Base-by-base conservation (phyloP, 1,140 invertebrate genomes). In the Sesamia nonagrioides region DNA sequence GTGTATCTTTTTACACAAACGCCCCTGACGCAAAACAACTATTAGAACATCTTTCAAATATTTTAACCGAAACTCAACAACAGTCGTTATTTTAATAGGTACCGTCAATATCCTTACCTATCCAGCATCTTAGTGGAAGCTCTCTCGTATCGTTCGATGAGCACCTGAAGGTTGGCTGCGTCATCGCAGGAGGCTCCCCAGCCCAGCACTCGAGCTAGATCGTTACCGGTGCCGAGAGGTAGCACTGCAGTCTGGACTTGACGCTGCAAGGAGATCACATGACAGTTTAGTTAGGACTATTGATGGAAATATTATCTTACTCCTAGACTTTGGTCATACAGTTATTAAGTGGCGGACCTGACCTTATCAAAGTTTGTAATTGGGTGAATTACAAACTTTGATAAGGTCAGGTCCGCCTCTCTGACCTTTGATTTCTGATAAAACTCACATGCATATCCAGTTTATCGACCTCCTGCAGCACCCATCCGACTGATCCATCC, bases 101-200 rank as follows among this genome's bases (percentile, higher is more conserved):
- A n/a, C n/a, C n/a, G n/a, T 27, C 3, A 27, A 18, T 50, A 48
- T n/a, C 11, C 77, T 88, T 66, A 97, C 96, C 98, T 97, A 94
- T 99, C 99, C 37, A 99, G 95, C 97, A 99, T 99, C 95, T 99
- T 99, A 52, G 98, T 99, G 81, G 98, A 97, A 8, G 98, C 98
- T 84, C 98, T 97, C 95, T 99, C 99, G 89, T 99, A 98, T 79
- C 98, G 97, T 88, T 99, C 98, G 7, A 99, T 94, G 37, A 99
- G 96, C 85, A 98, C 97, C 15, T 98, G 98, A 54, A 99, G 95
- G 94, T 99, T 98, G 6, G 98, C 97, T 84, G 99, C 99, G 89
- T 99, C 98, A 88, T 99, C 98, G 91, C 98, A 99, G 1, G 98
- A 98, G 9, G 98, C 97, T 18, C 99, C 98, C 98, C 98, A 99